A percentile compares a stretch with the other conserved stretches of the same genome.
phyloP scores from a whole-genome alignment of 2,888 invertebrate genomes.

The Caradrina kadenii region DNA sequence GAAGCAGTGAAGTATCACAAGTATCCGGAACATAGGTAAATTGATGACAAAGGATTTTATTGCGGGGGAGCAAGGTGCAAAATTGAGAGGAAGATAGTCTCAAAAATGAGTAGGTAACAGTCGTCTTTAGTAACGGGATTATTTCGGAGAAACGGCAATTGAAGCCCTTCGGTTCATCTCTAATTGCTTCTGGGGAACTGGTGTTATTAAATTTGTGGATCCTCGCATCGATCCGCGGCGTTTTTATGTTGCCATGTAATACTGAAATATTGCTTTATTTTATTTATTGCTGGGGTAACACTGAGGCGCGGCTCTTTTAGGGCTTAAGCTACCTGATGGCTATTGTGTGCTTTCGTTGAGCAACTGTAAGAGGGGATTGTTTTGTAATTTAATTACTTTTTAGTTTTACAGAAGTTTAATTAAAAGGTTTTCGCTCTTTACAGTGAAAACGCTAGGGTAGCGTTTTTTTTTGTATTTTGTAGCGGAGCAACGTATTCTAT shows the following conservation, averaged over 20 bases:
- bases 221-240: constrained; percentile 60
- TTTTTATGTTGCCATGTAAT: constrained; percentile 60
- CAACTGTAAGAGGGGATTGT: constrained; percentile 33
- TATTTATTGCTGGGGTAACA: constrained; percentile 59
- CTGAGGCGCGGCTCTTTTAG: constrained; percentile 41
- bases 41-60: constrained; percentile 30
- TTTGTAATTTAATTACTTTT: constrained; percentile 39
- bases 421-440: neutral
- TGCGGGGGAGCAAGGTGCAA: constrained; percentile 51
- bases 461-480: too few relatives aligned
- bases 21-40: constrained; percentile 43
- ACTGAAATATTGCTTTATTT: constrained; percentile 61
- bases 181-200: constrained; percentile 79
- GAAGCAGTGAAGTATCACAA: constrained; percentile 41
- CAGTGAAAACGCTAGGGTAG: too few relatives aligned
- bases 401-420: constrained; percentile 31
- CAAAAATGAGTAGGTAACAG: constrained; percentile 56
- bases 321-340: constrained; percentile 41
- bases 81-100: constrained; percentile 39
- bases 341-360: constrained; percentile 30
- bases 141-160: constrained; percentile 69
- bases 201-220: constrained; percentile 70
- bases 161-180: constrained; percentile 74
- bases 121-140: constrained; percentile 62
- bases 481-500: too few relatives aligned